Evolutionary conservation across 1,140 invertebrate genomes (phyloP).

Genomic region (Adoxophyes honmai): DNA sequence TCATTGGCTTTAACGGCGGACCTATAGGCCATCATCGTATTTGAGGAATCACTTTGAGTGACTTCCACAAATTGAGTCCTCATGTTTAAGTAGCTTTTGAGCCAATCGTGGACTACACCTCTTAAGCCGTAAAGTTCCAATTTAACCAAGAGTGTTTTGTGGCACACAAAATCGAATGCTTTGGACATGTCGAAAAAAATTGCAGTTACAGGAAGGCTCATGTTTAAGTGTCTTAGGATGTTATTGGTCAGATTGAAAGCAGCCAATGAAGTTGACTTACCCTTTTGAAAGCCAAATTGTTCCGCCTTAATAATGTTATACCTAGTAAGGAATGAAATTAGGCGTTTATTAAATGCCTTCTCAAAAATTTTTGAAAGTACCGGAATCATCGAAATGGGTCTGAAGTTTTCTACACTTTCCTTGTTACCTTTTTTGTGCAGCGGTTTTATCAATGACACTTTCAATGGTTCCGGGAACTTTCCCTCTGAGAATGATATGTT

Average conservation of each 20-base stretch:
- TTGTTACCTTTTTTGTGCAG: slow-evolving; percentile 11
- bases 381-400: slow-evolving; percentile 9
- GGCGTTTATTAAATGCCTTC: slow-evolving; percentile 1
- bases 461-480: slow-evolving; percentile 1
- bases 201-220: neutral
- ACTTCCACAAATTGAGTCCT: too few species aligned
- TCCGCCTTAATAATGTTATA: neutral
- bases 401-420: neutral
- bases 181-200: slow-evolving; percentile 12
- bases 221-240: neutral
- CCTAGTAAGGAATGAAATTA: neutral
- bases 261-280: slow-evolving; percentile 15
- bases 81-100: too few species aligned
- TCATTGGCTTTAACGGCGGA: too few species aligned
- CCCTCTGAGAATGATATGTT: slow-evolving; percentile 1
- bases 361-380: slow-evolving; percentile 13
- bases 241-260: neutral
- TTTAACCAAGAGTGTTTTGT: too few species aligned
- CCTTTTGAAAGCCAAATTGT: slow-evolving; percentile 16
- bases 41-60: too few species aligned
- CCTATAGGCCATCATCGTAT: too few species aligned
- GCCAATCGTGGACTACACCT: too few species aligned
- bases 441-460: neutral
- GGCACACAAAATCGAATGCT: slow-evolving; percentile 10
- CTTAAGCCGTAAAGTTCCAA: too few species aligned